Conservation (phyloP, 2,797 vertebrate species). For the Schizopygopsis pylzovi region DNA sequence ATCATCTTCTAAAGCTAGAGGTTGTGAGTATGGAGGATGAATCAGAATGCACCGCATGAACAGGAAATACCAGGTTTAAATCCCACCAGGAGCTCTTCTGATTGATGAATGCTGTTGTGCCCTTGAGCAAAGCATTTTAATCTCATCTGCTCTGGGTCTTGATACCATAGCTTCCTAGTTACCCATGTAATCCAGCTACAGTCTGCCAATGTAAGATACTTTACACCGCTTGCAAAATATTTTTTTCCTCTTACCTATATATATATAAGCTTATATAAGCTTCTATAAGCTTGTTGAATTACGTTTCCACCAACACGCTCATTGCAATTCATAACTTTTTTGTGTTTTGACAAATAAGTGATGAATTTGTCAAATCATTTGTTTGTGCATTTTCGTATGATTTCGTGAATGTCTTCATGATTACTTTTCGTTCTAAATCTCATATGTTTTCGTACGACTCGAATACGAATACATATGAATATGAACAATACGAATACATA, state of each 20-base stretch:
- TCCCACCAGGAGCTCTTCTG: background rate
- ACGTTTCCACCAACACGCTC: background rate
- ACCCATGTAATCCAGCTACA: background rate
- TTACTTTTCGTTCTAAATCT: background rate
- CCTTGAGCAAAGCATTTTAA: background rate
- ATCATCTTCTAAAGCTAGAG: background rate
- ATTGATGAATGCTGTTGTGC: background rate
- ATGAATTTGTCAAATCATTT: background rate
- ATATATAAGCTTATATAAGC: background rate
- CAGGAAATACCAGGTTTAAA: background rate
- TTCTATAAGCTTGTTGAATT: background rate
- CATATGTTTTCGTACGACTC: background rate
- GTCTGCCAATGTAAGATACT: background rate
- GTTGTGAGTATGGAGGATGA: background rate
- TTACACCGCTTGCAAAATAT: background rate
- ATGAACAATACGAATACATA: background rate
- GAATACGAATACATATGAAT: too few species aligned
- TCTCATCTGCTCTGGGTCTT: background rate
- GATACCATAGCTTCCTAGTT: background rate
- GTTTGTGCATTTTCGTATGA: background rate
- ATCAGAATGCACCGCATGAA: background rate
- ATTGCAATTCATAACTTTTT: background rate
- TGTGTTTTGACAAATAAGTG: background rate
- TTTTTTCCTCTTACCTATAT: background rate
- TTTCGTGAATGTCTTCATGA: background rate